Conservation (phyloP, 2,113 vertebrate genomes). For the Percina caprodes region DNA sequence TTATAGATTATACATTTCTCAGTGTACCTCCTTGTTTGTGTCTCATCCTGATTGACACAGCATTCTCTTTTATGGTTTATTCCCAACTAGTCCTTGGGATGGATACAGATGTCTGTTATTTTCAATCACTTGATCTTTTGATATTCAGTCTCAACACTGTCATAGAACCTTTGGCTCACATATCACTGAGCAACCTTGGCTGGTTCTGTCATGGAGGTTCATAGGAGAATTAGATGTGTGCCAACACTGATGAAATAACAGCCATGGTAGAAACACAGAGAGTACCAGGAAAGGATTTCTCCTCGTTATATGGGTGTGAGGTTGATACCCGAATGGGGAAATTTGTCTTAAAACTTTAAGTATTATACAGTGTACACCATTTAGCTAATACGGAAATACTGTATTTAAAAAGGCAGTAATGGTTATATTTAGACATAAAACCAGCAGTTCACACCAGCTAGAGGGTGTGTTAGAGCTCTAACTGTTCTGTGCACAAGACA, state of each 20-base stretch:
- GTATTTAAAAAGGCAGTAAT: neutral
- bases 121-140: conserved; percentile 3
- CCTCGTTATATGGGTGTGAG: neutral
- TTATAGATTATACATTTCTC: neutral
- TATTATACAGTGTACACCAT: neutral
- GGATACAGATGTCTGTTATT: conserved; percentile 25
- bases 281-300: neutral
- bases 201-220: conserved; percentile 3
- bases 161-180: conserved; percentile 26
- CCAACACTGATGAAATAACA: neutral
- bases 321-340: neutral
- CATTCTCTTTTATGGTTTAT: neutral
- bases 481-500: neutral
- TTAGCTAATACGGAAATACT: neutral
- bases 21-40: neutral
- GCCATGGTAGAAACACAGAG: neutral
- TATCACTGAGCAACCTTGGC: conserved; percentile 30
- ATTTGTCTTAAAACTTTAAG: neutral
- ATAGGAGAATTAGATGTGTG: conserved; percentile 1
- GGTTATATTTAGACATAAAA: conserved; percentile 20
- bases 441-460: conserved; percentile 21
- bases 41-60: neutral
- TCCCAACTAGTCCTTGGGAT: conserved; percentile 11
- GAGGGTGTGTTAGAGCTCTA: conserved; percentile 1
- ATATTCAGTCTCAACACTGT: conserved; percentile 34